Base-by-base conservation (phyloP, 2,113 vertebrate species). In the Oxyura jamaicensis region DNA sequence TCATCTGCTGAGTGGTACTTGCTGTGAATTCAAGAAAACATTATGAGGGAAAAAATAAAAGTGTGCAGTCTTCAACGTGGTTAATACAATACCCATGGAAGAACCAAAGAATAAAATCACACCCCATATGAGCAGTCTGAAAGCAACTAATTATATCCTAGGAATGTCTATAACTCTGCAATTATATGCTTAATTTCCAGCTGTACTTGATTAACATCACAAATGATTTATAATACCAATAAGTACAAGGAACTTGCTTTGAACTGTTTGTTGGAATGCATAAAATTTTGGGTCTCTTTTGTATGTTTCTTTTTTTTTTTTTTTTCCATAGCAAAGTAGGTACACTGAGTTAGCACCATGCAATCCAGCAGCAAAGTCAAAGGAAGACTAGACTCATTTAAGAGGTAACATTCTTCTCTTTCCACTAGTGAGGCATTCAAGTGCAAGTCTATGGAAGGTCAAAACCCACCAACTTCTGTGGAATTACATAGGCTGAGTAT, bases 121-220 rank as follows among this genome's bases (percentile, higher is more conserved):
- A 72, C 28, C 63, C 29, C 9, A 3, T 55, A 21, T 5, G 13
- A 89, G 55, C 67, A 29, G 31, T 59, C 44, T 95, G 77, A 79
- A 94, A 88, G 77, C 42, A 65, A 41, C 73, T 94, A 82, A 94
- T 96, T 95, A 85, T 73, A 92, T 73, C 48, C 74, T 59, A 41
- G 66, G 48, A 78, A 56, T 79, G 67, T 69, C 88, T 88, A 3
- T 90, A 85, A 46, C 83, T 87, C 86, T 84, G 74, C 93, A 95
- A 93, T 96, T 93, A 93, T 19, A 73, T 84, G 69, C 86, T 79
- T 83, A 76, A 94, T 89, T 96, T 93, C 83, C 92, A 95, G 91
- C 83, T 95, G 86, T 89, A 86, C 35, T 91, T 86, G 46, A 93
- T 95, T 91, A 95, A 66, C 53, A 72, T 75, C n/a, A 85, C 35